These are phyloP conservation scores for Parasteatoda lunata DNA, from an alignment of 2,888 invertebrate genomes.

Conservation along the genomic window DNA sequence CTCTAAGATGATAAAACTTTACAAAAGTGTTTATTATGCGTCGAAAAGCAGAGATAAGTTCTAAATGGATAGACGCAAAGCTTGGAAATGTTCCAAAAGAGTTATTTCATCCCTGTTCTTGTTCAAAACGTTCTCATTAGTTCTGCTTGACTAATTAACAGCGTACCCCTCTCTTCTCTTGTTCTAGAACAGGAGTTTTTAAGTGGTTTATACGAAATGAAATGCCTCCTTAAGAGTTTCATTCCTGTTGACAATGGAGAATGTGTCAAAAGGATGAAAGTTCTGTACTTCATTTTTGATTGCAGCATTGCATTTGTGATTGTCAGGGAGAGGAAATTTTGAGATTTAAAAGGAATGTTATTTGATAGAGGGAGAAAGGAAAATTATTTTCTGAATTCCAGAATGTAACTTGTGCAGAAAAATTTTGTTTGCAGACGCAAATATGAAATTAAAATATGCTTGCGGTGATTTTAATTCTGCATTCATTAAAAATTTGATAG, in stretches of 20 bases:
- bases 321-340: no score
- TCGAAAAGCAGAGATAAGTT: conserved; percentile 53
- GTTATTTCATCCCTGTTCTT: conserved; percentile 29
- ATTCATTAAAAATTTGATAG: no score
- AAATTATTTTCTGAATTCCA: no score
- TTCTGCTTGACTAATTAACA: conserved; percentile 58
- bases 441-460: no score
- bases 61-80: conserved; percentile 42
- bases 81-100: conserved; percentile 31
- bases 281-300: conserved; percentile 17
- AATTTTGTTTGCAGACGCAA: no score
- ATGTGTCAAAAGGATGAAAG: conserved; percentile 21
- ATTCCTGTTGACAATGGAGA: conserved; percentile 27
- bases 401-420: no score
- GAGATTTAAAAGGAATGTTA: no score
- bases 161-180: not conserved
- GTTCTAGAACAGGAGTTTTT: conserved; percentile 8
- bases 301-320: no score
- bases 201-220: not conserved
- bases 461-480: no score
- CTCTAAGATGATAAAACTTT: conserved; percentile 56
- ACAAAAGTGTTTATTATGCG: conserved; percentile 61
- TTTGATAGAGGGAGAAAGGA: no score
- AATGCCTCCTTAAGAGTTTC: not conserved
- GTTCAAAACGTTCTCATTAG: conserved; percentile 49